Base-by-base conservation (phyloP, 2,797 vertebrate species). In the Epinephelus malabaricus region DNA sequence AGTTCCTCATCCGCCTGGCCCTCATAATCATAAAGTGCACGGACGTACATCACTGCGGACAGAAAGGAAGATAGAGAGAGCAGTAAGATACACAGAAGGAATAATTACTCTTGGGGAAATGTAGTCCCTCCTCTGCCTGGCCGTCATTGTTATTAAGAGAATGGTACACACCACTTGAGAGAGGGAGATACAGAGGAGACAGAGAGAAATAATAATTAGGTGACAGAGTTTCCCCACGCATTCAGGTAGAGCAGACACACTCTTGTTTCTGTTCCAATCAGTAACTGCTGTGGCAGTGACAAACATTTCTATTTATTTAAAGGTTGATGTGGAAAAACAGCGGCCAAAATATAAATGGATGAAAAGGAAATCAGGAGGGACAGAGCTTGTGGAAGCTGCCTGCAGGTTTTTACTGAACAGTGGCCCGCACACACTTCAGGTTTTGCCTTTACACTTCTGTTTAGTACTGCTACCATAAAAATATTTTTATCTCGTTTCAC, bases 1-100 rank as follows among this genome's bases (percentile, higher is more conserved):
- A 99, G 94, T 86, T 99, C 98, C 0, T 99, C 98, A 0, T 96
- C 97, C 0, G 98, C 98, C 94, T 99, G 98, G 78, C 97, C 98
- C 82, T 98, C 97, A 0, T 99, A 99, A 84, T 99, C 98, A 62
- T 99, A 99, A 95, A 99, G 97, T 92, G 98, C 98, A 92, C 98
- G 98, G 45, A 98, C 98, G 66, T 96, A 99, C 93, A 96, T 97
- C 81, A 96, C 98, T 99, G 91, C 19, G 62, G 79, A 62, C 54
- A 74, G 61, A 6, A 34, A 60, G 30, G 17, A 46, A 73, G 17
- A 46, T 19, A 73, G 1, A 74, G 17, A 77, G 63, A 62, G 60
- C 12, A 67, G 76, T 75, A 60, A 79, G 58, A 61, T 45, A 65
- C 54, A 70, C 54, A 43, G 23, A 19, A 38, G 54, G 65, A 84